Evolutionary conservation across 2,888 invertebrate species (phyloP), one percentile per base, ranked within the genome.

Genomic region (Conops quadrifasciatus): DNA sequence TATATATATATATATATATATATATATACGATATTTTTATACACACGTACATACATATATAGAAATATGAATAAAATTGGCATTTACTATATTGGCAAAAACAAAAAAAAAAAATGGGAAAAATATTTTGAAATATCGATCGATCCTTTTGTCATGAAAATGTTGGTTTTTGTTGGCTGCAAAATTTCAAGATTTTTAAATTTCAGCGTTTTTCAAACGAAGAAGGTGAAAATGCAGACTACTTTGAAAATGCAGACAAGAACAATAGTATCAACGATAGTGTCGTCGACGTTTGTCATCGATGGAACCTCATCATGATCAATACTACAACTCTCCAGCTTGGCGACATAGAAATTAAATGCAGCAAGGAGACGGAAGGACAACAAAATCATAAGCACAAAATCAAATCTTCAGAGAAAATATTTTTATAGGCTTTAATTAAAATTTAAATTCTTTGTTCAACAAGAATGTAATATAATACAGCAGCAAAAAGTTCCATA

Each of bases 11-110:
- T 45, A 45, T 45, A 45, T 45, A 45, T 45, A 45, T 45, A 45
- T 1, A 45, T 45, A 45, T 45, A 45, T 45, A 45, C 9, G 15
- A 49, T 49, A 49, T 71, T 67, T 65, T 72, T 74, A 72, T 75
- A 70, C 73, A 71, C 71, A 56, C 19, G 49, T 19, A 76, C 59
- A 72, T 67, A 74, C 45, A 71, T 80, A 81, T 81, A 76, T 78
- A 78, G 76, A 36, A 36, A 36, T 9, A 77, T 80, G 74, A 80
- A 81, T 81, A 80, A 80, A 80, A 74, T 66, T 65, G 58, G 45
- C 58, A 69, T 21, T 30, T 26, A 66, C 19, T 36, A 56, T 36
- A 56, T 56, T 56, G 19, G 13, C 7, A 43, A 70, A 36, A 36
- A 65, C 2, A 30, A 65, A 53, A 5, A 59, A 60, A 36, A 60